phyloP scores from a whole-genome alignment of 2,797 vertebrate species.

The Macroramphosus scolopax region DNA sequence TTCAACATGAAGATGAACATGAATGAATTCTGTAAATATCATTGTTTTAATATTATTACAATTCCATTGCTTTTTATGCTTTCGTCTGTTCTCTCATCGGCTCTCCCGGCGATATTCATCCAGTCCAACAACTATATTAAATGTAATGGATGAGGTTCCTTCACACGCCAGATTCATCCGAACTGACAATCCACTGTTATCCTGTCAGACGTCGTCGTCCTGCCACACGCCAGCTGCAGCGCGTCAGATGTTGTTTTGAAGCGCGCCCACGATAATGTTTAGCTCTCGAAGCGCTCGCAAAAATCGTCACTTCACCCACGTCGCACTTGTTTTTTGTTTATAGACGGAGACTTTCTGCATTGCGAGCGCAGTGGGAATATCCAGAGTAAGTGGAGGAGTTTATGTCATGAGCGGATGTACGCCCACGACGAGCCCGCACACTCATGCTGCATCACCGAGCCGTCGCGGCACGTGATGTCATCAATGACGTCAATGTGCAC shows the following conservation, averaged over 20 bases:
- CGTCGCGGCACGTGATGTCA: not conserved
- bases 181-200: conserved; percentile 8
- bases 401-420: conserved; percentile 31
- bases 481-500: no score
- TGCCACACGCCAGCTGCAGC: conserved; percentile 32
- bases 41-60: no score
- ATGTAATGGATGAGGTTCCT: no score
- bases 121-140: no score
- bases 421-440: conserved; percentile 20
- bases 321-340: conserved; percentile 58
- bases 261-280: conserved; percentile 31
- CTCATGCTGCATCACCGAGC: conserved; percentile 6
- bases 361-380: conserved; percentile 27
- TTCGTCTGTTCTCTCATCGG: no score
- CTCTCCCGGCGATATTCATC: no score
- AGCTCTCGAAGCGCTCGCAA: conserved; percentile 26
- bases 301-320: conserved; percentile 40
- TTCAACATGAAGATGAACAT: no score
- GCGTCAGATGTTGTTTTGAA: conserved; percentile 47
- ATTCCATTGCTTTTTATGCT: no score
- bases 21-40: no score
- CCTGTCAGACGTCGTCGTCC: conserved; percentile 17
- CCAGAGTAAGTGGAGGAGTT: conserved; percentile 34
- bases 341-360: conserved; percentile 26
- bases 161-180: not conserved